phyloP scores from a whole-genome alignment of 2,888 invertebrate genomes.

The Lysandra coridon region DNA sequence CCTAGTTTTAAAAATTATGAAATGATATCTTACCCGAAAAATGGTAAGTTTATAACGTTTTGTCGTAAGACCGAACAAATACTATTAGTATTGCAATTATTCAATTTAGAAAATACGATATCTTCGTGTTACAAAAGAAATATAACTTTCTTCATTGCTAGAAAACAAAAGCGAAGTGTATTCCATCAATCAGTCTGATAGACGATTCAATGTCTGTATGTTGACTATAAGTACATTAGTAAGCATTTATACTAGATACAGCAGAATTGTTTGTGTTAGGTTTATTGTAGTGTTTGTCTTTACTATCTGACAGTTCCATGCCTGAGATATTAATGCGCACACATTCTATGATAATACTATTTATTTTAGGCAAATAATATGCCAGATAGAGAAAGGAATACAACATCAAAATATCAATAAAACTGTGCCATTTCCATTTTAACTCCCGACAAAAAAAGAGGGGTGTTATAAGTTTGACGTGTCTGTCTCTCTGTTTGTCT shows the following conservation, averaged over 20 bases:
- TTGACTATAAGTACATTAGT: not conserved
- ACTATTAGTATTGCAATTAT: too few relatives aligned
- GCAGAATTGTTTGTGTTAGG: not conserved
- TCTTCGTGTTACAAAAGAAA: not conserved
- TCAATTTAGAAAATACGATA: too few relatives aligned
- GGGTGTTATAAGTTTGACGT: too few relatives aligned
- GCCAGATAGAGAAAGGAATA: too few relatives aligned
- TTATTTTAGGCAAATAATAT: not conserved
- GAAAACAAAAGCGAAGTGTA: not conserved
- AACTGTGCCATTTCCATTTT: too few relatives aligned
- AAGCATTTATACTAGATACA: not conserved
- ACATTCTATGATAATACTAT: not conserved
- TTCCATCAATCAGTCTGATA: slow-evolving; percentile 4
- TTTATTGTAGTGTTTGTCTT: not conserved
- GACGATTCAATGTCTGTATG: not conserved
- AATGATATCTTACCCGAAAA: too few relatives aligned
- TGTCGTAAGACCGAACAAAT: too few relatives aligned
- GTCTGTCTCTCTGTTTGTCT: too few relatives aligned
- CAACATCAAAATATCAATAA: too few relatives aligned
- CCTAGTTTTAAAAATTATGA: too few relatives aligned
- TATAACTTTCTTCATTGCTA: not conserved
- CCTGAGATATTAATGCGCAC: not conserved
- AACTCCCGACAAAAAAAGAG: too few relatives aligned
- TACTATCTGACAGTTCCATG: not conserved
- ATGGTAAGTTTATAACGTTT: too few relatives aligned